Percentiles rank a stretch among this genome's conserved stretches.
phyloP scores from a whole-genome alignment of 2,888 invertebrate species.

The Scaptomyza parva region DNA sequence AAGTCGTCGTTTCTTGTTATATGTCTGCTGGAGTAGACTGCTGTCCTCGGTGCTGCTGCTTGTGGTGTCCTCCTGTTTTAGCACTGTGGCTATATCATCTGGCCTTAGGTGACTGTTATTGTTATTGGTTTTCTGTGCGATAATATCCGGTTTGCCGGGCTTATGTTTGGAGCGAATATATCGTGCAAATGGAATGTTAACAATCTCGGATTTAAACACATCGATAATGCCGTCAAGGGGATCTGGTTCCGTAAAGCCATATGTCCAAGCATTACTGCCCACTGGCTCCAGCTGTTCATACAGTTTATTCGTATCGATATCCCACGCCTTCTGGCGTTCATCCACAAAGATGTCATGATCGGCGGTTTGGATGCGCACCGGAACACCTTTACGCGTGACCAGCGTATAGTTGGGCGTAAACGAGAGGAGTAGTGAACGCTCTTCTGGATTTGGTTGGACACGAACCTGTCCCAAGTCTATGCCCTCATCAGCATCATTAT shows the following conservation, averaged over 20 bases:
- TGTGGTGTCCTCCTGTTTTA: constrained; percentile 62
- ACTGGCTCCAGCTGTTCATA: constrained; percentile 86
- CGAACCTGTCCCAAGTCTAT: constrained; percentile 89
- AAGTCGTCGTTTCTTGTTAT: constrained; percentile 82
- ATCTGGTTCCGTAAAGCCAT: constrained; percentile 86
- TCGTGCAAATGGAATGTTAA: constrained; percentile 92
- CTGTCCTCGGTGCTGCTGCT: constrained; percentile 58
- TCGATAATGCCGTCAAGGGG: constrained; percentile 91
- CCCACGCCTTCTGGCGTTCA: constrained; percentile 92
- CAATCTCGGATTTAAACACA: constrained; percentile 93
- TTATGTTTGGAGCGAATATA: constrained; percentile 82
- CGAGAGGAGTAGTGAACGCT: constrained; percentile 88
- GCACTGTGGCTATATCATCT: constrained; percentile 32
- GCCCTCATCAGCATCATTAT: constrained; percentile 78
- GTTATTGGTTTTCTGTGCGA: constrained; percentile 29
- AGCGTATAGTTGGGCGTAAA: constrained; percentile 92
- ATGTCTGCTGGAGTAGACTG: constrained; percentile 74
- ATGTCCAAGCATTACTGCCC: constrained; percentile 91
- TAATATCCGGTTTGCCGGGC: constrained; percentile 22
- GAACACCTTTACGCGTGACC: constrained; percentile 92
- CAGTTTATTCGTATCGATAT: constrained; percentile 88
- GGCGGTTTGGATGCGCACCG: constrained; percentile 90
- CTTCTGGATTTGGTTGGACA: constrained; percentile 88
- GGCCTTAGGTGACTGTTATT: constrained; percentile 51
- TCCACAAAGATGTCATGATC: constrained; percentile 93